These are phyloP conservation scores for Suillia variegata DNA, from an alignment of 2,888 invertebrate species.

Conservation along the genomic window DNA sequence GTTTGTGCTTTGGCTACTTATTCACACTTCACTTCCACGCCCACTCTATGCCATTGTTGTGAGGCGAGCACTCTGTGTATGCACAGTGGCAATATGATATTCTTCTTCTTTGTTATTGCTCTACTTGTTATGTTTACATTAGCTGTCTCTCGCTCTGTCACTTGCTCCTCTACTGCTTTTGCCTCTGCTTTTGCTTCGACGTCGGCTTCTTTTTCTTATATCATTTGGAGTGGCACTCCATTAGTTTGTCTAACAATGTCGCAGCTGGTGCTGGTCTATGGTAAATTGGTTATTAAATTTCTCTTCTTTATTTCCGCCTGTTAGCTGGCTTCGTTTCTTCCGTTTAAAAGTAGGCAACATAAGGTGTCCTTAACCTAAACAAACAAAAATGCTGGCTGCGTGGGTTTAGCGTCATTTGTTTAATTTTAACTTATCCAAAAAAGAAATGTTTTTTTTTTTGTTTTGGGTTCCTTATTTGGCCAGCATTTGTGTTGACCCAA, in stretches of 20 bases:
- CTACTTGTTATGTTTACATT: too few species aligned
- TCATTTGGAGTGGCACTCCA: conserved; percentile 13
- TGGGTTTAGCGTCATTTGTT: neutral
- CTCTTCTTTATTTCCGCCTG: conserved; percentile 3
- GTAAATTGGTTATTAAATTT: conserved; percentile 26
- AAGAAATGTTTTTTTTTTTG: too few species aligned
- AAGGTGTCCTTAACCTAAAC: neutral
- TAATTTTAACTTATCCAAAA: too few species aligned
- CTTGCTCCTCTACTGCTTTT: too few species aligned
- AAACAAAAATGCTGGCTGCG: neutral
- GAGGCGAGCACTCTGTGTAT: neutral
- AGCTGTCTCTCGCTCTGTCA: too few species aligned
- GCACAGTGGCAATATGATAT: conserved; percentile 1
- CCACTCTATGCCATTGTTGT: neutral
- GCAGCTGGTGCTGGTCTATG: conserved; percentile 22
- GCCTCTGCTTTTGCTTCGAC: neutral
- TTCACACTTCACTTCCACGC: neutral
- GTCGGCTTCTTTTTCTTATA: too few species aligned
- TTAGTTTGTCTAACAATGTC: conserved; percentile 21
- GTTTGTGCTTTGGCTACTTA: neutral
- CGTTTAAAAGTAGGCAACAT: neutral
- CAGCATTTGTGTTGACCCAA: neutral
- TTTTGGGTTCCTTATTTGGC: too few species aligned
- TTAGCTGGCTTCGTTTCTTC: neutral
- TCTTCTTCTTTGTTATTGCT: neutral